Conservation (phyloP, 1,140 invertebrate genomes). For the Leguminivora glycinivorella region DNA sequence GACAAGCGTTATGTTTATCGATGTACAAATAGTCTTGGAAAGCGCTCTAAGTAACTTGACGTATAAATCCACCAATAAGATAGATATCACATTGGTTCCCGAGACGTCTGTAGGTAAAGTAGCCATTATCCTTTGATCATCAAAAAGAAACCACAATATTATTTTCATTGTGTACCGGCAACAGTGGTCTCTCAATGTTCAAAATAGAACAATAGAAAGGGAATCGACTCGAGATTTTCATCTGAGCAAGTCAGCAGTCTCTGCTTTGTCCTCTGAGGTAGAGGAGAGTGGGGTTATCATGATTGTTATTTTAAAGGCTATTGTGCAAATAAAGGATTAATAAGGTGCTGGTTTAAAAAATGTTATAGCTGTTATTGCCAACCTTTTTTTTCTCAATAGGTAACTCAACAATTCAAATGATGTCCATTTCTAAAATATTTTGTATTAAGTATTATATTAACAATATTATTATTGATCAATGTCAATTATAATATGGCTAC, state of each 20-base stretch:
- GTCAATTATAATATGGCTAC: too few species aligned
- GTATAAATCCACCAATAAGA: background rate
- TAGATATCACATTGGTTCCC: background rate
- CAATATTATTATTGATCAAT: too few species aligned
- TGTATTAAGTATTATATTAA: too few species aligned
- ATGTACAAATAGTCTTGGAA: background rate
- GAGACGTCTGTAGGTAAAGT: background rate
- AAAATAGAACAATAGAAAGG: slow-evolving; percentile 56
- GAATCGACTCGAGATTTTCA: slow-evolving; percentile 50
- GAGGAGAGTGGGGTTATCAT: slow-evolving; percentile 33
- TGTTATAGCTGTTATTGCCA: too few species aligned
- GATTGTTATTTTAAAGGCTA: background rate
- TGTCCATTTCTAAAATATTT: too few species aligned
- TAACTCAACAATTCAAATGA: too few species aligned
- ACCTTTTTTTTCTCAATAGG: too few species aligned
- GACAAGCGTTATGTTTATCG: too few species aligned
- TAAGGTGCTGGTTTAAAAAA: too few species aligned
- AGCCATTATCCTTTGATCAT: background rate
- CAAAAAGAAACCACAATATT: background rate
- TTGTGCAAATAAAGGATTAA: too few species aligned
- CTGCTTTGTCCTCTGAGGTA: slow-evolving; percentile 7
- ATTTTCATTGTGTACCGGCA: slow-evolving; percentile 1
- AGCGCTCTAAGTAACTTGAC: background rate
- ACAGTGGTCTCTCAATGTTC: slow-evolving; percentile 30
- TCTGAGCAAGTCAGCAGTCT: slow-evolving; percentile 43